Conservation (phyloP, 2,888 invertebrate species). For the Caenorhabditis panamensis region DNA sequence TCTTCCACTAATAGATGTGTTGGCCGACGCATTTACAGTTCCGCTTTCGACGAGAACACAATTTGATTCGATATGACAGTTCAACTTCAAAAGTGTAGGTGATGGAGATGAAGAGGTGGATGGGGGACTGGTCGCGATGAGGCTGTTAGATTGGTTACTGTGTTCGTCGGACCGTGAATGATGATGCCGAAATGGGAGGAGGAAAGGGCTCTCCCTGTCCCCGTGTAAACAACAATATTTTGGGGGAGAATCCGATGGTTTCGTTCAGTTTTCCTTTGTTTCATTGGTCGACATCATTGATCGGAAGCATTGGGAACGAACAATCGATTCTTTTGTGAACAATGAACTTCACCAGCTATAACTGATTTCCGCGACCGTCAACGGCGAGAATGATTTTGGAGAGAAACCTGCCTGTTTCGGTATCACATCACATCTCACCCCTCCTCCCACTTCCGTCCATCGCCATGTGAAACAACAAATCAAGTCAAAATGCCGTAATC, state of each 20-base stretch:
- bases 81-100: constrained; percentile 14
- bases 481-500: background rate
- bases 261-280: background rate
- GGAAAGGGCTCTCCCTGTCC: background rate
- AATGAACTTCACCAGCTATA: too few species aligned
- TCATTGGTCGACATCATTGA: background rate
- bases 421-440: background rate
- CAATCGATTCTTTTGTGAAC: too few species aligned
- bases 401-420: constrained; percentile 1
- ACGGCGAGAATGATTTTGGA: too few species aligned
- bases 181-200: background rate
- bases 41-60: constrained; percentile 8
- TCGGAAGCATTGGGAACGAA: too few species aligned
- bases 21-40: background rate
- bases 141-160: constrained; percentile 7
- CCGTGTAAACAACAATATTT: constrained; percentile 6
- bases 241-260: background rate
- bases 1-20: background rate
- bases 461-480: background rate
- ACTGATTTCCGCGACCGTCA: too few species aligned
- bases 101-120: background rate
- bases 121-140: constrained; percentile 13
- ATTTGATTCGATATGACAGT: constrained; percentile 23
- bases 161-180: constrained; percentile 17
- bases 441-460: constrained; percentile 13